Evolutionary conservation across 2,797 vertebrate genomes (phyloP), one percentile per base, ranked within the genome.

Genomic region (Sebastolobus alascanus): DNA sequence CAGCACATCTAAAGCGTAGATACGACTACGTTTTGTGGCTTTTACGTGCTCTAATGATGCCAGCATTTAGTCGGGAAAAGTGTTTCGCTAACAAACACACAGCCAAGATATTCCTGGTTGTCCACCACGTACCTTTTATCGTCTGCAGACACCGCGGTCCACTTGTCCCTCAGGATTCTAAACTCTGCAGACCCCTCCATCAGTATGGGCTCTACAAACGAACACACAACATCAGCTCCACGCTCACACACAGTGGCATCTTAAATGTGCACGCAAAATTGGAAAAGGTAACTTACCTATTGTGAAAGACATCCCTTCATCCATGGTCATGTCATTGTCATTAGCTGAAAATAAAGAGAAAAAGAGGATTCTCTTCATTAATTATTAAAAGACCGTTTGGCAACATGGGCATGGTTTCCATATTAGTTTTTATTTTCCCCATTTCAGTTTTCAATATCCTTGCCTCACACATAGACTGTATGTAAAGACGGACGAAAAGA

Each of bases 271-370:
- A n/a, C 0, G 5, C 1, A 11, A 20, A 35, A 43, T 1, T 2
- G 2, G 4, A 22, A 58, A 77, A 66, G 54, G 56, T 13, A 75
- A 95, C 97, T 95, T 70, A 96, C 99, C 98, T 95, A 99, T 96
- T 64, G 99, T 99, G 93, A 99, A 99, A 20, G 97, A 95, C 98
- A 99, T 99, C 67, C 98, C 98, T 89, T 98, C 97, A 82, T 98
- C 97, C 98, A 99, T 99, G 80, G 90, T 93, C 82, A 98, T 92
- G 88, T 96, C 91, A 60, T 95, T 97, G 94, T 97, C 96, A 90
- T 99, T 99, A 2, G 96, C 98, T 99, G 86, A 76, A 90, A 94
- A 92, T 81, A 63, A 94, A 64, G 68, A 55, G 4, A 37, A 27
- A 55, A 56, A 13, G 1, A 38, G 5, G 5, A 40, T 16, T 52